Base-by-base conservation (phyloP, 2,888 invertebrate genomes). In the Drosophila yooni region DNA sequence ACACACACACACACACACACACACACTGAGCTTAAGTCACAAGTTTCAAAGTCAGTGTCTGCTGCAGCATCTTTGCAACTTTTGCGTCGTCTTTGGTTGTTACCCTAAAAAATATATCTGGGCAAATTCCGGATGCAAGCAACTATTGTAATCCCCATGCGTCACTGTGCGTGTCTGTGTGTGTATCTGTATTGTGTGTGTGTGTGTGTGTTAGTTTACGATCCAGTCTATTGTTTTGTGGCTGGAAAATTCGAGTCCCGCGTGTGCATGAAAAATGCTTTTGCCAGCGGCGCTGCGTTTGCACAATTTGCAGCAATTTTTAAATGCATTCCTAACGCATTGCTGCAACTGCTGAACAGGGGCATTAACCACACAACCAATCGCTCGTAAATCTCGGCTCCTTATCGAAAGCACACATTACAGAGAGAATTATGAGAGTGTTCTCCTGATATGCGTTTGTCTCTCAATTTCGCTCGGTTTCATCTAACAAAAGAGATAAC, bases 1-100 rank as follows among this genome's bases (percentile, higher is more conserved):
- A 51, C 54, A 43, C n/a, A n/a, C n/a, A n/a, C n/a, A 25, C 67
- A 29, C 54, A 50, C 64, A 40, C 50, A 53, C 46, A 54, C 33
- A 62, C 50, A 18, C 34, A 57, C 62, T 64, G 67, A 77, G 85
- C 75, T 74, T 58, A 87, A 74, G 80, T 63, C 66, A 76, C 76
- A 72, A 87, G 85, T 87, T 89, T 87, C 87, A 87, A 87, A 87
- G 87, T 88, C 89, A 87, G 78, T 71, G 67, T 68, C 58, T 66
- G 53, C 67, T 64, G 59, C 63, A 53, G 62, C 70, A 66, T 83
- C 78, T 75, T 81, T 81, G 63, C 76, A 74, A 85, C 74, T 82
- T 85, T 61, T 81, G 78, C 70, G 72, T 71, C 77, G 70, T 80
- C 83, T 58, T 71, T 46, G 60, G 56, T 36, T 67, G 58, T 38